phyloP scores from a whole-genome alignment of 37 sponge, comb jelly and placozoan species.

The Dysidea cf. avara region DNA sequence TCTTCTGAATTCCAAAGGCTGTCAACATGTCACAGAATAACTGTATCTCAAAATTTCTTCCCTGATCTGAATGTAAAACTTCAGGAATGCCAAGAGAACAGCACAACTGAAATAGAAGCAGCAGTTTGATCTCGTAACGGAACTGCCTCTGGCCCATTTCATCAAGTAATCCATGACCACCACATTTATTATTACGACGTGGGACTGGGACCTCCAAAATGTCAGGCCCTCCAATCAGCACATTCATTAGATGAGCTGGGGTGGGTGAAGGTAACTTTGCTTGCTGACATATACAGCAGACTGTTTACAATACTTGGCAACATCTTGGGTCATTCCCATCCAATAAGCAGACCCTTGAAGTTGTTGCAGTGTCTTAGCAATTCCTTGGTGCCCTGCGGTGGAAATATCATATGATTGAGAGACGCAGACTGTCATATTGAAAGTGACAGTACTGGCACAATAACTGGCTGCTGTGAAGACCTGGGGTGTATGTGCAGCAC shows the following conservation, averaged over 20 bases:
- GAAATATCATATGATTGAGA: too few relatives aligned
- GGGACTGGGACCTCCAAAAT: not conserved
- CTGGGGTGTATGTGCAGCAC: too few relatives aligned
- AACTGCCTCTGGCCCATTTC: constrained; percentile 6
- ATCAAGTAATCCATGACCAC: not conserved
- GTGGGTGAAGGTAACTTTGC: too few relatives aligned
- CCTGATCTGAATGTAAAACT: constrained; percentile 16
- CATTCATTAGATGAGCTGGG: not conserved
- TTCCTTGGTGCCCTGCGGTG: too few relatives aligned
- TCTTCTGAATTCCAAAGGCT: constrained; percentile 20
- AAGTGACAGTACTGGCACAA: too few relatives aligned
- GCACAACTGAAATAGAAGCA: not conserved
- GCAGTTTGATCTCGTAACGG: constrained; percentile 2
- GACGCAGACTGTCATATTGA: too few relatives aligned
- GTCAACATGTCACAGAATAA: not conserved
- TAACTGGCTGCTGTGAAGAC: too few relatives aligned
- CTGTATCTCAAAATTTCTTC: constrained; percentile 1
- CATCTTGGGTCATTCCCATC: too few relatives aligned
- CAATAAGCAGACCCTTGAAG: too few relatives aligned
- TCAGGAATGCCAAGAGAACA: constrained; percentile 5
- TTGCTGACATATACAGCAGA: too few relatives aligned
- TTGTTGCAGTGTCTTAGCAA: too few relatives aligned
- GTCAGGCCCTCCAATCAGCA: not conserved
- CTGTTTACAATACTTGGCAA: too few relatives aligned
- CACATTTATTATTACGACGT: not conserved